Percentiles rank a stretch among this genome's conserved stretches.
Conservation (phyloP, 2,113 vertebrate species). For the Aspiorhynchus laticeps region DNA sequence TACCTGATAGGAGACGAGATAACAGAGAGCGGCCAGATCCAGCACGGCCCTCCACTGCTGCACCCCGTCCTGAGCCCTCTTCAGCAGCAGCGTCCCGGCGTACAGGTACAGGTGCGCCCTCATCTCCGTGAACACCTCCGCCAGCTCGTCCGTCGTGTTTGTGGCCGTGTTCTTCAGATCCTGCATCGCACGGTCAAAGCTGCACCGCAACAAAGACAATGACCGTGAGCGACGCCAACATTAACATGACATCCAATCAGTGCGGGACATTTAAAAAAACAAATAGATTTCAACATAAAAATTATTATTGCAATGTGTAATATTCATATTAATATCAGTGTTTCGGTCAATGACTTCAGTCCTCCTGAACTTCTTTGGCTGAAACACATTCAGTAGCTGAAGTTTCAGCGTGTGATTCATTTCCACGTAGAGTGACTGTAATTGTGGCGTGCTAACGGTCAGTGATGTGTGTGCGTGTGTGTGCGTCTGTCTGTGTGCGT, state of each 20-base stretch:
- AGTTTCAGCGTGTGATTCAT: background rate
- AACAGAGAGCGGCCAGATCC: slow-evolving; percentile 87
- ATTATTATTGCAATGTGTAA: no score
- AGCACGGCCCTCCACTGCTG: slow-evolving; percentile 84
- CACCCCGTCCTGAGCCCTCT: slow-evolving; percentile 85
- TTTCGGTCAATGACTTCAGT: no score
- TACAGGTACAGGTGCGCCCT: slow-evolving; percentile 92
- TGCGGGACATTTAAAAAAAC: background rate
- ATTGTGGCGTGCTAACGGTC: background rate
- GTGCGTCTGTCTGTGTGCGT: no score
- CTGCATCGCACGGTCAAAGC: slow-evolving; percentile 89
- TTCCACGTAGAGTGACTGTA: background rate
- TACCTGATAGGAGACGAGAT: slow-evolving; percentile 89
- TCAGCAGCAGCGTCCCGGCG: slow-evolving; percentile 87
- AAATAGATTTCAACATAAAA: no score
- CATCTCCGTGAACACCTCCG: slow-evolving; percentile 84
- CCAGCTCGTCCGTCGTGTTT: slow-evolving; percentile 79
- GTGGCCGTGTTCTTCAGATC: slow-evolving; percentile 73
- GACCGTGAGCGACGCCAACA: no score
- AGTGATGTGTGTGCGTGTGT: background rate
- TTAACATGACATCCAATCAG: background rate
- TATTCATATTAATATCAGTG: no score
- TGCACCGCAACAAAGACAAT: slow-evolving; percentile 60
- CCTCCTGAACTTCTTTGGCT: no score
- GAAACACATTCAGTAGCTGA: background rate